Percentiles rank a stretch among this genome's conserved stretches.
These are phyloP conservation scores for Epicauta chinensis DNA, from an alignment of 1,140 invertebrate genomes.

Conservation along the genomic window DNA sequence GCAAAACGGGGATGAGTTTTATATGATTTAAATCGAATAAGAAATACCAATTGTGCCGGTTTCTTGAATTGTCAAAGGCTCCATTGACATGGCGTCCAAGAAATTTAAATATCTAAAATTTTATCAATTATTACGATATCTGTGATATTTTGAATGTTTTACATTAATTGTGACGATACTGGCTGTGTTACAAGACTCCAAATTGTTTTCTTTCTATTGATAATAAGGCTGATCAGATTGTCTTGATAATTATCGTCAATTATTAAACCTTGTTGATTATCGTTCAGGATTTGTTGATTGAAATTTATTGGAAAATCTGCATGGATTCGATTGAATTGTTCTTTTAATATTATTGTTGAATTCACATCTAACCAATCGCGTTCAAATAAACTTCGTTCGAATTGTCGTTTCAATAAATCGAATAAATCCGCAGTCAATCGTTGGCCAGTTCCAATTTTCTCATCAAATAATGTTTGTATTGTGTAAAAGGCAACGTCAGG, in stretches of 20 bases:
- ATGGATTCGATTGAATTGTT: constrained; percentile 7
- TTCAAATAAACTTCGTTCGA: not conserved
- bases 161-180: no score
- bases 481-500: constrained; percentile 11
- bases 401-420: constrained; percentile 6
- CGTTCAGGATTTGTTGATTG: no score
- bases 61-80: not conserved
- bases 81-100: not conserved
- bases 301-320: no score
- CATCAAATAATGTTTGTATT: not conserved
- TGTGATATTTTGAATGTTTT: no score
- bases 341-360: not conserved
- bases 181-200: no score
- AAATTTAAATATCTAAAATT: constrained; percentile 3
- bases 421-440: constrained; percentile 5
- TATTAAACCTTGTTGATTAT: no score
- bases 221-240: no score
- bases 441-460: not conserved
- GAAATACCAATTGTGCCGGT: no score
- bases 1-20: not conserved
- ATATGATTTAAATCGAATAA: not conserved
- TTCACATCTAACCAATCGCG: constrained; percentile 15
- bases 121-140: no score
- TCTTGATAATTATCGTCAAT: constrained; percentile 7
- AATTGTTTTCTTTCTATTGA: no score